Percentiles rank a stretch among this genome's conserved stretches.
These are phyloP conservation scores for Tachina lurida DNA, from an alignment of 2,888 invertebrate genomes.

Conservation along the genomic window DNA sequence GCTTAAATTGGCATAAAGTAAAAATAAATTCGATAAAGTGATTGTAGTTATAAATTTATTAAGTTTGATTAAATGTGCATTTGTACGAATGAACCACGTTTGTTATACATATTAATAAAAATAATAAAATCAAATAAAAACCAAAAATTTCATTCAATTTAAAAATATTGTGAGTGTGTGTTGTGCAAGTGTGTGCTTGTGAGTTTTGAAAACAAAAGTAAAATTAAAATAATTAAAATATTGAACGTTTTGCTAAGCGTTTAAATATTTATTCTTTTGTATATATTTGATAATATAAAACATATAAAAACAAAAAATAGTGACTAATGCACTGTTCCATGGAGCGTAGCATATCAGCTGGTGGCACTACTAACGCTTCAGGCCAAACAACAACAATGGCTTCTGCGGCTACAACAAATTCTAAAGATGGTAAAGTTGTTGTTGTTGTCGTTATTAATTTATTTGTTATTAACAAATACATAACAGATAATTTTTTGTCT, in stretches of 20 bases:
- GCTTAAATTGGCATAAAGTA: not conserved
- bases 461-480: too few species aligned
- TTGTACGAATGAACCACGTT: not conserved
- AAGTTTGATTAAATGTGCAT: not conserved
- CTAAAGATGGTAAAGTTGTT: conserved; percentile 87
- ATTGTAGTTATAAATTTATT: conserved; percentile 37
- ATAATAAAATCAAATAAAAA: not conserved
- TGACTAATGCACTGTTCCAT: conserved; percentile 88
- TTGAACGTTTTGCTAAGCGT: not conserved
- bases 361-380: conserved; percentile 88
- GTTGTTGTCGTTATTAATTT: conserved; percentile 78
- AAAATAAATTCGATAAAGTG: conserved; percentile 4
- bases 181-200: not conserved
- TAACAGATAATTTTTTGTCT: too few species aligned
- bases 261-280: not conserved
- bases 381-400: conserved; percentile 77
- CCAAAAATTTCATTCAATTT: not conserved
- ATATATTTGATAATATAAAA: conserved; percentile 18
- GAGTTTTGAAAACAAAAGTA: not conserved
- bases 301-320: conserved; percentile 62
- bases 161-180: not conserved
- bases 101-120: not conserved
- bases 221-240: not conserved
- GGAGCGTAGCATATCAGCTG: conserved; percentile 90
- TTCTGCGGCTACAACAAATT: conserved; percentile 84